These are phyloP conservation scores for Drosophila anceps DNA, from an alignment of 2,888 invertebrate genomes.

Conservation along the genomic window DNA sequence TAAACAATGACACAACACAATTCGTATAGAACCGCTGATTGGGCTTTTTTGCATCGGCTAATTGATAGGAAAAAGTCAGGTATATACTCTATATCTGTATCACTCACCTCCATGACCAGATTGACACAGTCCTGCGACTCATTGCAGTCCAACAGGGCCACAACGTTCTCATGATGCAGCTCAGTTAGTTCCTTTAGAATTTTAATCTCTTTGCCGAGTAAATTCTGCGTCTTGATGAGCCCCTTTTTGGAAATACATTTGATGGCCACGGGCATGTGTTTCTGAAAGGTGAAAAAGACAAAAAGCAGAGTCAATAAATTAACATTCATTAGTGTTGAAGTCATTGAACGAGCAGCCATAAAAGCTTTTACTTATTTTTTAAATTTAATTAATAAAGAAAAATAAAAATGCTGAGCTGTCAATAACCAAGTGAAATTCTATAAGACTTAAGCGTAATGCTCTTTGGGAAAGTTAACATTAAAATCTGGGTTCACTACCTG, in stretches of 20 bases:
- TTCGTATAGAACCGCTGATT: slow-evolving; percentile 8
- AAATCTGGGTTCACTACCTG: slow-evolving; percentile 10
- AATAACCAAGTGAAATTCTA: slow-evolving; percentile 7
- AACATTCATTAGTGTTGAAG: slow-evolving; percentile 43
- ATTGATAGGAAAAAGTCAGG: not conserved
- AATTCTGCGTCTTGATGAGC: slow-evolving; percentile 97
- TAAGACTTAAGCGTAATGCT: slow-evolving; percentile 6
- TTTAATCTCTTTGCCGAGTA: slow-evolving; percentile 99
- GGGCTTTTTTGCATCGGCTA: not conserved
- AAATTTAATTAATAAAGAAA: not conserved
- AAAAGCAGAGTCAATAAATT: slow-evolving; percentile 32
- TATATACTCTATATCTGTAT: not conserved
- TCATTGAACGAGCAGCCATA: slow-evolving; percentile 39
- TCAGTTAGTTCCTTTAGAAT: slow-evolving; percentile 99
- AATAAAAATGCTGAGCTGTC: not conserved
- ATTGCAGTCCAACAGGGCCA: slow-evolving; percentile 98
- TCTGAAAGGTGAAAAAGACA: slow-evolving; percentile 86
- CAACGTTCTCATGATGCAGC: slow-evolving; percentile 99
- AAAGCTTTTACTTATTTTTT: slow-evolving; percentile 1
- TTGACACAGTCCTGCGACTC: slow-evolving; percentile 97
- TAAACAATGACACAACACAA: slow-evolving; percentile 36
- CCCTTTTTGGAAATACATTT: slow-evolving; percentile 99
- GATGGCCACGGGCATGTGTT: slow-evolving; percentile 96
- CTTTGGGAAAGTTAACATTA: slow-evolving; percentile 12
- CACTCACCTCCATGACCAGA: slow-evolving; percentile 98